Conservation (phyloP, 1,140 invertebrate genomes). For the Maniola jurtina region DNA sequence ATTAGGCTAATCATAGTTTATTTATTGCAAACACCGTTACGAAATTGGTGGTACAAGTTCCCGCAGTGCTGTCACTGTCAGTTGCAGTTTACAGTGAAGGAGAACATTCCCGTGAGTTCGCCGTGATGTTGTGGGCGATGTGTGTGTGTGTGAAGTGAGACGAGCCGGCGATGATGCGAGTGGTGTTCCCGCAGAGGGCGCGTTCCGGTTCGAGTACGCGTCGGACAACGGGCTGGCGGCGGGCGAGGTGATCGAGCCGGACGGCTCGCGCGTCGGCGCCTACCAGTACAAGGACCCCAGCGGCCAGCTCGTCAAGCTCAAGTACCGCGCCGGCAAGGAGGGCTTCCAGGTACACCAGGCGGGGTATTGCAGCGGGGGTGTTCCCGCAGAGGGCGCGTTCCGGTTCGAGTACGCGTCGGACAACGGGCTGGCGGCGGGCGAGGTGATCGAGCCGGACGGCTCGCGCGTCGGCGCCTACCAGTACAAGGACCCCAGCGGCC, state of each 20-base stretch:
- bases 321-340: slow-evolving; percentile 83
- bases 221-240: slow-evolving; percentile 84
- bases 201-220: slow-evolving; percentile 82
- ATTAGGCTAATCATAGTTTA: too few species aligned
- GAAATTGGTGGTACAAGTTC: too few species aligned
- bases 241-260: slow-evolving; percentile 81
- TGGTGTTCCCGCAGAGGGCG: slow-evolving; percentile 66
- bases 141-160: too few species aligned
- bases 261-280: slow-evolving; percentile 82
- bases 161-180: too few species aligned
- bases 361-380: too few species aligned
- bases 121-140: too few species aligned
- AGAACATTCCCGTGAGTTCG: too few species aligned
- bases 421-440: slow-evolving; percentile 82
- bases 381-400: slow-evolving; percentile 78
- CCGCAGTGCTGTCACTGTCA: too few species aligned
- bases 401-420: slow-evolving; percentile 83
- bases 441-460: slow-evolving; percentile 82
- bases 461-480: slow-evolving; percentile 82
- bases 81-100: too few species aligned
- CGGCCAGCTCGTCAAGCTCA: slow-evolving; percentile 81
- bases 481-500: slow-evolving; percentile 81
- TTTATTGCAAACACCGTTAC: too few species aligned
- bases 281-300: slow-evolving; percentile 82
- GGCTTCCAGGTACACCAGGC: slow-evolving; percentile 77